Conservation (phyloP, 2,113 vertebrate genomes). For the Prionailurus viverrinus region DNA sequence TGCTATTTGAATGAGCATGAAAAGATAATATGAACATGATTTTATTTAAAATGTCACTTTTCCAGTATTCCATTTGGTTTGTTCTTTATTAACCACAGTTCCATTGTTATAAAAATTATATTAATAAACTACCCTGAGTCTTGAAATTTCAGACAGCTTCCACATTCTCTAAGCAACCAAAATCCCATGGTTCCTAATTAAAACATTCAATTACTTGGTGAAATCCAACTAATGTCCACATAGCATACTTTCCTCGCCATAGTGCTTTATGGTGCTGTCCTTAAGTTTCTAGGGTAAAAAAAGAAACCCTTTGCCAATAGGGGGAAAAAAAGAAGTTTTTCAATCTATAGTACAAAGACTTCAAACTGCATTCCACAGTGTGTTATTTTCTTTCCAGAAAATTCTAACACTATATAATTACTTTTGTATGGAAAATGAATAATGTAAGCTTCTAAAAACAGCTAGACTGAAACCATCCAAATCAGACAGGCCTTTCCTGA, state of each 20-base stretch:
- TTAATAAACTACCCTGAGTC: background rate
- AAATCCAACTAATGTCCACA: constrained; percentile 29
- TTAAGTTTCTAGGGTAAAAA: constrained; percentile 63
- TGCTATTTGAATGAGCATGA: background rate
- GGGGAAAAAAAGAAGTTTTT: background rate
- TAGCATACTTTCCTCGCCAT: background rate
- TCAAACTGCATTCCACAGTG: constrained; percentile 43
- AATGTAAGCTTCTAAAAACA: constrained; percentile 54
- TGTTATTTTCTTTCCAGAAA: constrained; percentile 84
- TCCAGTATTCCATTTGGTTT: background rate
- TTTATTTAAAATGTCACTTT: constrained; percentile 72
- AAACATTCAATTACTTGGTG: constrained; percentile 75
- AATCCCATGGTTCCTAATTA: constrained; percentile 65
- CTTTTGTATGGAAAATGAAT: constrained; percentile 73
- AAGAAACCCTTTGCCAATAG: background rate
- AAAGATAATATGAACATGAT: constrained; percentile 46
- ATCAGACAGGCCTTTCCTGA: constrained; percentile 78
- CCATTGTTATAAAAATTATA: constrained; percentile 42
- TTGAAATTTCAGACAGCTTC: constrained; percentile 53
- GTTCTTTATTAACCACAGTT: constrained; percentile 76
- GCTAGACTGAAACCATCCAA: constrained; percentile 46
- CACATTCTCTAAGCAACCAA: background rate
- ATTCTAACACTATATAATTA: constrained; percentile 78
- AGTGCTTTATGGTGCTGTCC: background rate
- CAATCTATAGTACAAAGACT: constrained; percentile 39